Conservation (phyloP, 2,888 invertebrate genomes). For the Pollenia griseotomentosa region DNA sequence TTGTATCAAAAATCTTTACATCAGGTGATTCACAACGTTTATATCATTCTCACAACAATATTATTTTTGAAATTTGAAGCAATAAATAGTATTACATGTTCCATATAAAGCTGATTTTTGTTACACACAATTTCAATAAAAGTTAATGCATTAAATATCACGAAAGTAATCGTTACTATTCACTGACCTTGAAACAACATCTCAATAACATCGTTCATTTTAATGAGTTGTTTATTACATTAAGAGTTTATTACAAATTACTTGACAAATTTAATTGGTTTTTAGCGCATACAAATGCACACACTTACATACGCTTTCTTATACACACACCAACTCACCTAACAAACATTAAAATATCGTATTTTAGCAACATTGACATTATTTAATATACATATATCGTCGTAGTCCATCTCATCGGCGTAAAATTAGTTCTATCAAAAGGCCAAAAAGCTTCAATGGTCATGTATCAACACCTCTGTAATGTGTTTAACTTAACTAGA, state of each 20-base stretch:
- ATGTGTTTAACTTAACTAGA: constrained; percentile 26
- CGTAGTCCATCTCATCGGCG: not conserved
- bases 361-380: constrained; percentile 1
- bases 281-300: constrained; percentile 9
- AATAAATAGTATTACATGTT: no score
- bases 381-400: not conserved
- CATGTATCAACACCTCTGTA: constrained; percentile 28
- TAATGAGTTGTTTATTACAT: not conserved
- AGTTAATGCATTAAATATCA: no score
- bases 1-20: no score
- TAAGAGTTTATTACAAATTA: not conserved
- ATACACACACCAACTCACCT: not conserved
- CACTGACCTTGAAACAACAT: no score
- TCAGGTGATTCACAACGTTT: no score
- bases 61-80: no score
- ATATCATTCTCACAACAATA: no score
- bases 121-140: no score
- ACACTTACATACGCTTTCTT: not conserved
- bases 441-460: not conserved
- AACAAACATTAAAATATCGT: constrained; percentile 17
- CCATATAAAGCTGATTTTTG: no score
- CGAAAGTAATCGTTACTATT: no score
- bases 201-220: not conserved
- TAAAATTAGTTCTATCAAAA: constrained; percentile 26
- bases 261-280: constrained; percentile 4